Evolutionary conservation across 1,140 invertebrate species (phyloP), one percentile per base, ranked within the genome.

Genomic region (Zaprionus nigranus): DNA sequence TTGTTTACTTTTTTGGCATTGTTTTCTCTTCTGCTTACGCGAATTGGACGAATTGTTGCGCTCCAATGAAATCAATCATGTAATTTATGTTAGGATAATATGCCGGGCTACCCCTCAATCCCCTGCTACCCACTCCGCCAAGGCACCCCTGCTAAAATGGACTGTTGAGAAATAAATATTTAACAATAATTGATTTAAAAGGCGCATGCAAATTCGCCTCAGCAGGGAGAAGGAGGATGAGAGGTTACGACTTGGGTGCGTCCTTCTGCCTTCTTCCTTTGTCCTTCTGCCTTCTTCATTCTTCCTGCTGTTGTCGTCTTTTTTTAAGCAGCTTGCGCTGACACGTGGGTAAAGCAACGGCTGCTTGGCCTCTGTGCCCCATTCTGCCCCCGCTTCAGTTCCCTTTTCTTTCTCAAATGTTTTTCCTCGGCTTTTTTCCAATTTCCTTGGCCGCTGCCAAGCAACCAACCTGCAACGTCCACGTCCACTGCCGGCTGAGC

Each of bases 111-210:
- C 46, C 46, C 20, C 11, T n/a, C 43, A 15, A 7, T 1, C 2
- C 7, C 13, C 36, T 2, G 3, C 4, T 15, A 40, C 40, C 7
- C 40, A n/a, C n/a, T 7, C 6, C 6, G n/a, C n/a, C 0, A 24
- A 26, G 28, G 51, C 38, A 40, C 38, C 66, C 59, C 73, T 46
- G n/a, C 57, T 69, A 53, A 80, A 88, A 84, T 84, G 84, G 85
- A 88, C 85, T 84, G 84, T 66, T 75, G 68, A 82, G 85, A 90
- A 85, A 90, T 90, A 90, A 90, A 90, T 90, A 90, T 90, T 90
- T 90, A 90, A 90, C 85, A 90, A 90, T 90, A 90, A 90, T 90
- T 90, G 85, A 90, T 90, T 90, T 90, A 90, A 90, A 90, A 90
- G 86, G 84, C 85, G 85, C 81, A 90, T 85, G 85, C 85, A 90